Base-by-base conservation (phyloP, 2,888 invertebrate genomes). In the Malthinus flaveolus region DNA sequence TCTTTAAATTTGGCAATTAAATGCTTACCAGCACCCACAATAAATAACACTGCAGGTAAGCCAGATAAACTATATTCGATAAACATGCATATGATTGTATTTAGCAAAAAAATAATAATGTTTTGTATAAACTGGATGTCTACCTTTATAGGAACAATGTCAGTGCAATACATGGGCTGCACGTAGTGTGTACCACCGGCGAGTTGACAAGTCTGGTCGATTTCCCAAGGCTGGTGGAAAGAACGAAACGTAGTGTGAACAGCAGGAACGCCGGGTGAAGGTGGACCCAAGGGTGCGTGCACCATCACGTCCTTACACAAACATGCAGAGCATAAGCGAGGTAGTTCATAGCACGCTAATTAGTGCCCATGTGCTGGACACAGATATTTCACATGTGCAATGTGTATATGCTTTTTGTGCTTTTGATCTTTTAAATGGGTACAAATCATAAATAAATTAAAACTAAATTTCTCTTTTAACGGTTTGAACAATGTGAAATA, bases 191-290 rank as follows among this genome's bases (percentile, higher is more conserved):
- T 69, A 70, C 73, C 73, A 63, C 73, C 73, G 63, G 75, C 71
- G 70, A 79, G 75, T 70, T 80, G 80, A 77, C 85, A 81, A 72
- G 84, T 82, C 76, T 85, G 85, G 73, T 83, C 82, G 78, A 86
- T 79, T 80, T 87, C 86, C 87, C 87, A 87, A 68, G 85, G 85
- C 80, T 87, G 87, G 81, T 86, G 87, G 83, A 87, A 83, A 69
- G 82, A 80, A 70, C 79, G 81, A 76, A 81, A 80, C 69, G 81
- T 79, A 71, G 80, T 79, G 78, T 82, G 82, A 70, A 81, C 80
- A 66, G 74, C 71, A 68, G 78, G 78, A 66, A 74, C 73, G 68
- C 75, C 74, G 63, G 78, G 76, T 70, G 79, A 77, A 63, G 78
- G 77, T 65, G 76, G 75, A 68, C 71, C 77, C 75, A 76, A 71